A percentile compares a stretch with the other conserved stretches of the same genome.
Conservation (phyloP, 1,140 invertebrate species). For the Formica exsecta region DNA sequence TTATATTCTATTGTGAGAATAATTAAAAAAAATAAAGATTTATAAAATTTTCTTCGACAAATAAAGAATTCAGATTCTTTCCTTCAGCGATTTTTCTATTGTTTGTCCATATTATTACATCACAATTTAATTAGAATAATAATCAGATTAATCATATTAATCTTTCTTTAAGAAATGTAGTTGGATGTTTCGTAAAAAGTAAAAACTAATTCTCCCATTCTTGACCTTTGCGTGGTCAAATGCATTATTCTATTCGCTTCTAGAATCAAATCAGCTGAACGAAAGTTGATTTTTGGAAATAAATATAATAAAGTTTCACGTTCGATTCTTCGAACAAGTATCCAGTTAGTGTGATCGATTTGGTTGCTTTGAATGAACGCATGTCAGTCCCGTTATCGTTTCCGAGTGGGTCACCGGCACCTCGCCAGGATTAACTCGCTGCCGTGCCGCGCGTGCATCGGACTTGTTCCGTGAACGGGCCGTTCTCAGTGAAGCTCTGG, state of each 20-base stretch:
- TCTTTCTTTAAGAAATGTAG: neutral
- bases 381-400: constrained; percentile 83
- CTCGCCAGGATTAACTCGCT: constrained; percentile 70
- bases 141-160: neutral
- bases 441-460: constrained; percentile 76
- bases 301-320: neutral
- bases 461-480: constrained; percentile 63
- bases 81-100: no score
- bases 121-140: neutral
- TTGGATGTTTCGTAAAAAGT: neutral
- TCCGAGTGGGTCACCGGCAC: constrained; percentile 84
- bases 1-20: no score
- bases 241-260: constrained; percentile 59
- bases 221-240: constrained; percentile 59
- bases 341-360: constrained; percentile 51
- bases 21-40: no score
- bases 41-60: no score
- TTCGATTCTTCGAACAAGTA: neutral
- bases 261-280: constrained; percentile 47
- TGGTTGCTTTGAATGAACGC: constrained; percentile 72
- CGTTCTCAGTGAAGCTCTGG: constrained; percentile 69
- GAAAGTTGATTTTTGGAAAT: constrained; percentile 40
- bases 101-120: no score
- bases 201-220: constrained; percentile 67
- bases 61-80: no score